Percentiles rank a stretch among this genome's conserved stretches.
Conservation (phyloP, 2,888 invertebrate species). For the Agriopis marginaria region DNA sequence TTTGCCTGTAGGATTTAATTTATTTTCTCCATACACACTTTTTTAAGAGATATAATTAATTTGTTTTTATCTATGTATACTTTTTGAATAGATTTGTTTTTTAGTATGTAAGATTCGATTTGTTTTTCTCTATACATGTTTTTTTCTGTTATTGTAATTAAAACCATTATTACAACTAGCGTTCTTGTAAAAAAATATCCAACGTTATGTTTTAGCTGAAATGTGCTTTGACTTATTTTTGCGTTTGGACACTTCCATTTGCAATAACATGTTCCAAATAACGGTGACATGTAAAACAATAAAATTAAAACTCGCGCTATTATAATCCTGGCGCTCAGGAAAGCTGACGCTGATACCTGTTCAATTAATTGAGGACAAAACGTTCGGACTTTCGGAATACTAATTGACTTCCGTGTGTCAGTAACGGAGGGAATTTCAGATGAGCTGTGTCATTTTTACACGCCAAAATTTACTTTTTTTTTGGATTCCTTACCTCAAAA, state of each 20-base stretch:
- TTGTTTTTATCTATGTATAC: too few relatives aligned
- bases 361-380: constrained; percentile 54
- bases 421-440: not conserved
- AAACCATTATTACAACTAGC: too few relatives aligned
- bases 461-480: too few relatives aligned
- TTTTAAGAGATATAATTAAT: too few relatives aligned
- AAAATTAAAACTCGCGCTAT: constrained; percentile 27
- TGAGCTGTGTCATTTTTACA: not conserved
- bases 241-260: not conserved
- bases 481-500: too few relatives aligned
- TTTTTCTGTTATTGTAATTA: too few relatives aligned
- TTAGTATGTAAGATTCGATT: too few relatives aligned
- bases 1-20: too few relatives aligned
- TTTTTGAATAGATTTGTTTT: too few relatives aligned
- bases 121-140: too few relatives aligned
- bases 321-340: constrained; percentile 44
- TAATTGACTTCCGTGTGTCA: constrained; percentile 50
- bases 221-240: not conserved
- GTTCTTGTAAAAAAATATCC: too few relatives aligned
- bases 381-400: constrained; percentile 51
- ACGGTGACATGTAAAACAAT: constrained; percentile 31
- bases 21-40: too few relatives aligned
- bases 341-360: constrained; percentile 51
- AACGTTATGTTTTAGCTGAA: not conserved
- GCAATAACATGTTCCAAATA: constrained; percentile 10